Conservation (phyloP, 1,140 invertebrate genomes). For the Bombus soroeensis region DNA sequence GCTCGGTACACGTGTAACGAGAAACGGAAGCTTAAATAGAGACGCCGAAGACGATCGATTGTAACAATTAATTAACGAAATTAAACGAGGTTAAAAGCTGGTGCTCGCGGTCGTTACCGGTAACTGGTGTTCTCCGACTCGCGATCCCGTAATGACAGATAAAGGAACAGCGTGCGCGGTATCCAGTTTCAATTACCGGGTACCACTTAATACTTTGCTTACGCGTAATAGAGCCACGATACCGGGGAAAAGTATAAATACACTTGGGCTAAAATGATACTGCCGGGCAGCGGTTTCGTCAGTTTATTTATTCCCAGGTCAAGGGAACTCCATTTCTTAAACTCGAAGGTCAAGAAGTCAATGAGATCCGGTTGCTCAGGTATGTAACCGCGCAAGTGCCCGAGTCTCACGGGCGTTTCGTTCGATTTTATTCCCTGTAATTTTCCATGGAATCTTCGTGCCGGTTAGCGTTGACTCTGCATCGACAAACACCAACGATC, state of each 20-base stretch:
- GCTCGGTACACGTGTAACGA: not conserved
- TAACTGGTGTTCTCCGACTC: not conserved
- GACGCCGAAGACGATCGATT: slow-evolving; percentile 1
- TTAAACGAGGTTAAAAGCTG: slow-evolving; percentile 2
- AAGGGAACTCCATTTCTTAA: slow-evolving; percentile 68
- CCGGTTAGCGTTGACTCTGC: not conserved
- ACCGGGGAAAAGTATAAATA: slow-evolving; percentile 44
- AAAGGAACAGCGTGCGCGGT: slow-evolving; percentile 9
- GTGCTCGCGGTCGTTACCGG: not conserved
- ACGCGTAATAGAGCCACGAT: slow-evolving; percentile 35
- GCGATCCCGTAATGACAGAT: slow-evolving; percentile 40
- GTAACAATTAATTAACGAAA: slow-evolving; percentile 43
- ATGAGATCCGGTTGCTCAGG: slow-evolving; percentile 71
- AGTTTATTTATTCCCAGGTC: slow-evolving; percentile 69
- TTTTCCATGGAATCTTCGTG: slow-evolving; percentile 59
- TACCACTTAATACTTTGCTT: slow-evolving; percentile 38
- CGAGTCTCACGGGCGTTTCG: slow-evolving; percentile 63
- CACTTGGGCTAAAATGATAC: slow-evolving; percentile 29
- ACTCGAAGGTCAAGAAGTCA: slow-evolving; percentile 68
- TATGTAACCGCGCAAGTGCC: slow-evolving; percentile 66
- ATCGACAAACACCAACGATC: slow-evolving; percentile 1
- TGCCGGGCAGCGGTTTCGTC: slow-evolving; percentile 54
- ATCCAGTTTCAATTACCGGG: slow-evolving; percentile 49
- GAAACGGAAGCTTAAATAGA: not conserved
- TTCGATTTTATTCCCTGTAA: slow-evolving; percentile 63